Evolutionary conservation across 2,113 vertebrate species (phyloP), one percentile per base, ranked within the genome.

Genomic region (Myotis brandtii): DNA sequence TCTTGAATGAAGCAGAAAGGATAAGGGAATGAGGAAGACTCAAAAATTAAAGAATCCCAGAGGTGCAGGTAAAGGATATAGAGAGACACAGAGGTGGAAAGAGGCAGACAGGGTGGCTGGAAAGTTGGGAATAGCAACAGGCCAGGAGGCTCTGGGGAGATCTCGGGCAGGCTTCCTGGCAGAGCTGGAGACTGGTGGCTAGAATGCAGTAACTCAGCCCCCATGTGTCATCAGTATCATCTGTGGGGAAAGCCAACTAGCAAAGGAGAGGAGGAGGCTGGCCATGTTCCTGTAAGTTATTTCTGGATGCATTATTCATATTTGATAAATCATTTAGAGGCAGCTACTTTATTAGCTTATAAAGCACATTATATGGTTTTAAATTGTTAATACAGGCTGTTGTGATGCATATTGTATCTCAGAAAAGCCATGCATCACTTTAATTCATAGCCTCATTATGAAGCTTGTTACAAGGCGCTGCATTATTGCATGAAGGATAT

Each of bases 321-420:
- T 94, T 96, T 97, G 97, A 97, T 97, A 97, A 97, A 97, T 98
- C 97, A 97, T 94, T 97, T 95, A 97, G 79, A 96, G 75, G 94
- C 88, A 97, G 93, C 86, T 96, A 97, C 91, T 97, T 98, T 98
- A 97, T 98, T 97, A 98, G 97, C 96, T 97, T 98, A 98, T 96
- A 97, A 98, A 98, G 95, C 93, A 97, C 95, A 97, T 97, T 96
- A 97, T 97, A 95, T 93, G 91, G 96, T 93, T 97, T 97, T 97
- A 97, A 98, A 97, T 97, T 97, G 97, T 97, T 98, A 97, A 98
- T 97, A 97, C 83, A 95, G 88, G 79, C 96, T 97, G 96, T 97
- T 97, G 95, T 86, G 94, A 95, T 96, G 94, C 95, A 94, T 96
- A 97, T 81, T 93, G 94, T 94, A 91, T 79, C 92, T 93, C 94